Base-by-base conservation (phyloP, 2,888 invertebrate genomes). In the Augochlorella aurata region DNA sequence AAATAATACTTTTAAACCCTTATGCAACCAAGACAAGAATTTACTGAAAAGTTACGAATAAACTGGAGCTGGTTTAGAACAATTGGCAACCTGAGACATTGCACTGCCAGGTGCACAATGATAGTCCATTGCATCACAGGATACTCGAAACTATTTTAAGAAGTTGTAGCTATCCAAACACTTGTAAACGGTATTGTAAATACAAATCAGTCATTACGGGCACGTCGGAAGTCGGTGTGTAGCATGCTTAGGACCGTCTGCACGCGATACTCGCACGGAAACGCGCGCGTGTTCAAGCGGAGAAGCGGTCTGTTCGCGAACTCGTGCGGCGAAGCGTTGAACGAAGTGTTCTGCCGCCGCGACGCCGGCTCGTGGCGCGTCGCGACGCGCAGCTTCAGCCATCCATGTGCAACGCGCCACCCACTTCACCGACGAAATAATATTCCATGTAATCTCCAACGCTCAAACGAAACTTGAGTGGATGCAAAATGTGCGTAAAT, bases 401-500 rank as follows among this genome's bases (percentile, higher is more conserved):
- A 68, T 78, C 73, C 81, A 50, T 54, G 65, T 45, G 52, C 69
- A 67, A 63, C 81, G 74, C 71, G 71, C 80, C 83, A 71, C 78
- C 78, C 82, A 85, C 76, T 85, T 84, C 86, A 58, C 74, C 86
- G 79, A 81, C 86, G 84, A 91, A 90, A 91, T 91, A 90, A 90
- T 90, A 90, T 91, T 88, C 88, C 83, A 87, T 87, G 88, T 90
- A 91, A 90, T 90, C 89, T 89, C 88, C 85, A 82, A 80, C 86
- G 87, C 85, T 90, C 88, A 90, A 90, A 90, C 90, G 90, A 90
- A 90, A 88, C 87, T 85, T 87, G 87, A 91, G 89, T 91, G 87
- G 89, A 88, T 89, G 88, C 88, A 89, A 90, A 91, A 89, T 87
- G 85, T 86, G 87, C 87, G 86, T 87, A 90, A 90, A 90, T 89